These are phyloP conservation scores for Latrodectus elegans DNA, from an alignment of 2,888 invertebrate genomes.

Conservation along the genomic window DNA sequence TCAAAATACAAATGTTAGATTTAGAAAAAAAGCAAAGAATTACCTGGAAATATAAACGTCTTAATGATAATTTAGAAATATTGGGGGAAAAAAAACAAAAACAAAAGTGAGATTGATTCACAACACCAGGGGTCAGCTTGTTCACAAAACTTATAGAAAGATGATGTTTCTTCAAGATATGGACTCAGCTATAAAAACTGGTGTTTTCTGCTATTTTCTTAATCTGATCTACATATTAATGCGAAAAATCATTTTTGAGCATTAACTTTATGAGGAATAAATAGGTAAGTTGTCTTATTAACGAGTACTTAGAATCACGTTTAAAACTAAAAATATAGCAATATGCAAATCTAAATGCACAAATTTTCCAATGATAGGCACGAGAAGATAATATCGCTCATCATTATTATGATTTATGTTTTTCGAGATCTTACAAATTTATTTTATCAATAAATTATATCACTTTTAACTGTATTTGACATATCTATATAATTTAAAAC, in stretches of 20 bases:
- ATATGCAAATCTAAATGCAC: not conserved
- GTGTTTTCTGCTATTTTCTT: not conserved
- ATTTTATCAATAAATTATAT: not conserved
- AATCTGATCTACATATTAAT: not conserved
- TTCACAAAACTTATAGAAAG: not conserved
- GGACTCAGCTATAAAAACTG: not conserved
- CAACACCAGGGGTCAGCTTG: not conserved
- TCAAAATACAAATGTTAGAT: not conserved
- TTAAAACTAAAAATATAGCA: not conserved
- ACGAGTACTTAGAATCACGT: not conserved
- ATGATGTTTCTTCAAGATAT: not conserved
- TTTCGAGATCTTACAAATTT: not conserved
- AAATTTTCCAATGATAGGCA: not conserved
- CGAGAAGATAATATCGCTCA: not conserved
- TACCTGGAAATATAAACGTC: not conserved
- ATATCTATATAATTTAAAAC: not conserved
- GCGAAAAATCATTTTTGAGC: not conserved
- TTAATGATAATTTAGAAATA: not conserved
- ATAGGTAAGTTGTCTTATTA: not conserved
- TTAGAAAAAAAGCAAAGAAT: not conserved
- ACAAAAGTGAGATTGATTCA: not conserved
- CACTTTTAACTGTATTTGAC: not conserved
- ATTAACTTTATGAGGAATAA: not conserved
- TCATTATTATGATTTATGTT: not conserved
- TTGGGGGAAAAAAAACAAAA: not conserved